Conservation (phyloP, 2,888 invertebrate genomes). For the Mythimna impura region DNA sequence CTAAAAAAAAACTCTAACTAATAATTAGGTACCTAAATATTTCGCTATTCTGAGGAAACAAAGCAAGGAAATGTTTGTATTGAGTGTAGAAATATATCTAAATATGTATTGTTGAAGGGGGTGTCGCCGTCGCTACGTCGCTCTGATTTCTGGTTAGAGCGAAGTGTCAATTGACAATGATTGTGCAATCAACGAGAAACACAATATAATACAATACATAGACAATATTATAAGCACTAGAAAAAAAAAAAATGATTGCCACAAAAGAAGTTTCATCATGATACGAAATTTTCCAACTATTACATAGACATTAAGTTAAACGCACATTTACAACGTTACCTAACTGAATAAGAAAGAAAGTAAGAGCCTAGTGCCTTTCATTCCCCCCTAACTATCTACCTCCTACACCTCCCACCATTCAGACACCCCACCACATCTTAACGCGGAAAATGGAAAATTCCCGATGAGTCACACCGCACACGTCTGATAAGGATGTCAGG, state of each 20-base stretch:
- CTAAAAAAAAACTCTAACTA: too few relatives aligned
- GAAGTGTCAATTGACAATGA: background rate
- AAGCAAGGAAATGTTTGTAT: too few relatives aligned
- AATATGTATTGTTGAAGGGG: background rate
- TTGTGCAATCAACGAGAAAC: conserved; percentile 5
- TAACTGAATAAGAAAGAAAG: too few relatives aligned
- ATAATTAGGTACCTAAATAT: background rate
- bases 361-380: too few relatives aligned
- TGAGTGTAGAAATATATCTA: background rate
- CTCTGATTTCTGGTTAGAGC: background rate
- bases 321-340: too few relatives aligned
- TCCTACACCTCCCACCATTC: background rate
- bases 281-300: too few relatives aligned
- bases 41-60: background rate
- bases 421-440: conserved; percentile 15
- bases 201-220: too few relatives aligned
- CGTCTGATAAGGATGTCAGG: conserved; percentile 75
- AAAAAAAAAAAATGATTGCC: too few relatives aligned
- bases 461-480: conserved; percentile 63
- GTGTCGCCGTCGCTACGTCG: too few relatives aligned
- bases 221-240: background rate
- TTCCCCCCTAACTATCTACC: background rate
- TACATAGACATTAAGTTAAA: too few relatives aligned
- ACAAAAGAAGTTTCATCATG: too few relatives aligned
- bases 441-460: conserved; percentile 60